Conservation (phyloP, 92 coral and sea anemone genomes). For the Palythoa grandiflora region DNA sequence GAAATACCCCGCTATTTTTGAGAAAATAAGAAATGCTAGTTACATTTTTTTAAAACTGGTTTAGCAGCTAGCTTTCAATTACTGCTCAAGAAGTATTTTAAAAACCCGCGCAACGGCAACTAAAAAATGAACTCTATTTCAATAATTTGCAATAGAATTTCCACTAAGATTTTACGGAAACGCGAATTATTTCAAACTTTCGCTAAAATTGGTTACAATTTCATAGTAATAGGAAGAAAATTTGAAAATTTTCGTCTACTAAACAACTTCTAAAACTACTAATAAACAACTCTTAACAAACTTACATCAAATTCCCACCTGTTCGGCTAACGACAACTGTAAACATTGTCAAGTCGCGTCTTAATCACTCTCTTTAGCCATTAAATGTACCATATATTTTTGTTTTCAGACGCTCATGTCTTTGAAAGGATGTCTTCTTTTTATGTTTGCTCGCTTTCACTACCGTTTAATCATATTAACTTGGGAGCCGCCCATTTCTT, state of each 20-base stretch:
- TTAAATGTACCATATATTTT: neutral
- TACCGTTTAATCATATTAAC: neutral
- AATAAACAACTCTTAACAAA: neutral
- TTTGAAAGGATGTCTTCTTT: neutral
- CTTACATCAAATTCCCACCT: neutral
- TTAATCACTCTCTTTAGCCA: neutral
- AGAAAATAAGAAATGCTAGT: too few species aligned
- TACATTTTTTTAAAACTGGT: too few species aligned
- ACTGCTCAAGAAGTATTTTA: too few species aligned
- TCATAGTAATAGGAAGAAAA: neutral
- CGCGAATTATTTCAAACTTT: neutral
- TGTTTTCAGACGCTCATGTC: neutral
- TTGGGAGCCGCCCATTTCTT: neutral
- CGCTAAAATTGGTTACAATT: neutral
- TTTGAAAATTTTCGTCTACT: too few species aligned
- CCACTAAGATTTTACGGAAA: too few species aligned
- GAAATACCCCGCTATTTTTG: too few species aligned
- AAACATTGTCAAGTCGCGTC: neutral
- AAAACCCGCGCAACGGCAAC: too few species aligned
- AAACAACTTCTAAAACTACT: neutral
- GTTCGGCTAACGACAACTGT: neutral
- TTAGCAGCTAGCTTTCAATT: too few species aligned
- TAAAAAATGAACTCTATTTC: too few species aligned
- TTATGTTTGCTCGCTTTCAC: neutral
- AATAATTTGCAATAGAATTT: too few species aligned